These are phyloP conservation scores for Drosophila anomalata DNA, from an alignment of 2,888 invertebrate species.

Conservation along the genomic window DNA sequence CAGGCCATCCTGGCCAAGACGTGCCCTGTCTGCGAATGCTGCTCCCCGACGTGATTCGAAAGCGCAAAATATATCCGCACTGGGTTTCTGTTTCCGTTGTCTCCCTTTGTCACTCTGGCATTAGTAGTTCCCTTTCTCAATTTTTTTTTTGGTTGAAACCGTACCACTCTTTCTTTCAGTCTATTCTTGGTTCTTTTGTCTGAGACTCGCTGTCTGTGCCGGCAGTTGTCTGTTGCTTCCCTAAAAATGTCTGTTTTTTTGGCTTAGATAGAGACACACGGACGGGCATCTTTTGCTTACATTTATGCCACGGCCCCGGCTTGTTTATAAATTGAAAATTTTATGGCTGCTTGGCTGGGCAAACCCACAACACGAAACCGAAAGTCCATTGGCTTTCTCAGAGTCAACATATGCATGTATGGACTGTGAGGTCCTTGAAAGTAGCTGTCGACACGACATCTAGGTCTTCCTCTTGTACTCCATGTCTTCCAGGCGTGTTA, in stretches of 20 bases:
- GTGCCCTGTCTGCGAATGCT: conserved; percentile 60
- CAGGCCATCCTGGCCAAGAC: conserved; percentile 33
- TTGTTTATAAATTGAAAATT: conserved; percentile 72
- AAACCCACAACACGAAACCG: conserved; percentile 31
- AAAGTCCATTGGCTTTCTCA: conserved; percentile 43
- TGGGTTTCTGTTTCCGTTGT: conserved; percentile 31
- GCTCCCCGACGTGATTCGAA: conserved; percentile 65
- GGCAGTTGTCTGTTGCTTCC: conserved; percentile 51
- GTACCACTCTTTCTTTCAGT: conserved; percentile 60
- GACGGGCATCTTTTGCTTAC: conserved; percentile 58
- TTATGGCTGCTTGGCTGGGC: conserved; percentile 58
- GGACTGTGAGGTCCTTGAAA: conserved; percentile 61
- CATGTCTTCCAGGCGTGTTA: conserved; percentile 45
- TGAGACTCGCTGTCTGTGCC: conserved; percentile 29
- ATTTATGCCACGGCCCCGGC: conserved; percentile 16
- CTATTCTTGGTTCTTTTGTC: conserved; percentile 35
- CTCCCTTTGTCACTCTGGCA: not conserved
- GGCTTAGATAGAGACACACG: conserved; percentile 54
- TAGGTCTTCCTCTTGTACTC: conserved; percentile 6
- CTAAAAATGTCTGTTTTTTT: conserved; percentile 57
- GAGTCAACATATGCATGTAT: conserved; percentile 27
- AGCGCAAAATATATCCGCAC: conserved; percentile 67
- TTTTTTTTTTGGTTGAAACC: conserved; percentile 4
- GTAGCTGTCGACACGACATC: conserved; percentile 66
- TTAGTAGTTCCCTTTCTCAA: conserved; percentile 3